Conservation (phyloP, 2,113 vertebrate genomes). For the Cromileptes altivelis region DNA sequence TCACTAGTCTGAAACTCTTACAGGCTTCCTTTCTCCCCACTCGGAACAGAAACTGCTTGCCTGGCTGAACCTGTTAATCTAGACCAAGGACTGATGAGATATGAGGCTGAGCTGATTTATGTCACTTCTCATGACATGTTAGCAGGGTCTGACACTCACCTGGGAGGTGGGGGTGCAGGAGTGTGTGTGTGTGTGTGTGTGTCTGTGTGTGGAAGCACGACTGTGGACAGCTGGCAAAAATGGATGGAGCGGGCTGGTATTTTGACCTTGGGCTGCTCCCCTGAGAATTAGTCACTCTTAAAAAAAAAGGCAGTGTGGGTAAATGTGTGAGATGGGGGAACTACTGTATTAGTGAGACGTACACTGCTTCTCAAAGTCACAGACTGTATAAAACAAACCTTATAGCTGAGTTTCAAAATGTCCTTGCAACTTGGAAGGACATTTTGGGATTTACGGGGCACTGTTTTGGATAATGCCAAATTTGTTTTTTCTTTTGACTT, state of each 20-base stretch:
- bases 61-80: constrained; percentile 62
- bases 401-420: not conserved
- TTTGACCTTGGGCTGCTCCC: constrained; percentile 44
- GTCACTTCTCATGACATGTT: constrained; percentile 47
- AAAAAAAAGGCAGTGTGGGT: not conserved
- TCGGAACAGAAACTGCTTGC: constrained; percentile 20
- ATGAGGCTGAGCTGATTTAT: constrained; percentile 63
- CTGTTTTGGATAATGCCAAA: not conserved
- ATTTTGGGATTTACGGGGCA: not conserved
- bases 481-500: not conserved
- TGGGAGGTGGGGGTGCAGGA: not conserved
- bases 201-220: not conserved
- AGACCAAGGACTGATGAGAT: constrained; percentile 59
- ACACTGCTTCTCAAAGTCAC: not conserved
- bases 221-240: constrained; percentile 4
- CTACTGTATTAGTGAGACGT: not conserved
- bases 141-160: constrained; percentile 25
- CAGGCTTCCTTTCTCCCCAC: not conserved
- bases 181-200: not conserved
- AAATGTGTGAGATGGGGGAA: not conserved
- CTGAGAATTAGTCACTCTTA: constrained; percentile 11
- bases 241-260: constrained; percentile 3
- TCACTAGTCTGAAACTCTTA: not conserved
- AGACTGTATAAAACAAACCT: not conserved
- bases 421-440: not conserved